Conservation (phyloP, 2,797 vertebrate genomes). For the Sternotherus odoratus region DNA sequence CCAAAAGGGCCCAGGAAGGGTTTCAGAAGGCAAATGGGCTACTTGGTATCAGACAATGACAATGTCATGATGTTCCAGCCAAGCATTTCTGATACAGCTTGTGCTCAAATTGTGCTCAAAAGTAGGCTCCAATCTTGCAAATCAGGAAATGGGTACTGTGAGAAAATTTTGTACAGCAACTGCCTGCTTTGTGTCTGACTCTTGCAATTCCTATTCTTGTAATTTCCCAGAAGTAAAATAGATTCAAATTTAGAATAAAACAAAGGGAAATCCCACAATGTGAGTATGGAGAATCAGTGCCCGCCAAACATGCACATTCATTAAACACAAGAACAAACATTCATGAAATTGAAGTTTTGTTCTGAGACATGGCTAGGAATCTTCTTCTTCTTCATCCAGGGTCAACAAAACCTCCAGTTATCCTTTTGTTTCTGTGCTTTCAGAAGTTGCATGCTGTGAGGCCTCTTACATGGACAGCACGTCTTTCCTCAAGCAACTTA, state of each 20-base stretch:
- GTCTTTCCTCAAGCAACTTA: neutral
- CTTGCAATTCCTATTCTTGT: neutral
- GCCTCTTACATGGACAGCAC: accelerated
- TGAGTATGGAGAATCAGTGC: neutral
- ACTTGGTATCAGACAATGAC: neutral
- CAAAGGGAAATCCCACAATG: neutral
- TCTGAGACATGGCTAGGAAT: neutral
- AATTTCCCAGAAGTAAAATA: neutral
- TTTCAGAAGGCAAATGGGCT: neutral
- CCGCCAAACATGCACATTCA: neutral
- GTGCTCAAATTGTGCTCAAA: neutral
- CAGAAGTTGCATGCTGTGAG: constrained; percentile 18
- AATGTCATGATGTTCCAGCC: neutral
- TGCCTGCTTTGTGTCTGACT: accelerated
- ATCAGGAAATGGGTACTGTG: neutral
- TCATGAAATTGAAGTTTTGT: neutral
- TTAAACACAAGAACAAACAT: constrained; percentile 17
- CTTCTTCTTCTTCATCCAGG: constrained; percentile 12
- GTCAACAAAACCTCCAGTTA: constrained; percentile 33
- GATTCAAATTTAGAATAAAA: neutral
- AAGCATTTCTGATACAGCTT: neutral
- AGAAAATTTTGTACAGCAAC: neutral
- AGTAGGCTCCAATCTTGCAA: neutral
- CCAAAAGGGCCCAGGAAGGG: neutral
- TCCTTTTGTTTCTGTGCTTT: neutral